phyloP scores from a whole-genome alignment of 2,797 vertebrate species.

The Pyrocephalus nanus region DNA sequence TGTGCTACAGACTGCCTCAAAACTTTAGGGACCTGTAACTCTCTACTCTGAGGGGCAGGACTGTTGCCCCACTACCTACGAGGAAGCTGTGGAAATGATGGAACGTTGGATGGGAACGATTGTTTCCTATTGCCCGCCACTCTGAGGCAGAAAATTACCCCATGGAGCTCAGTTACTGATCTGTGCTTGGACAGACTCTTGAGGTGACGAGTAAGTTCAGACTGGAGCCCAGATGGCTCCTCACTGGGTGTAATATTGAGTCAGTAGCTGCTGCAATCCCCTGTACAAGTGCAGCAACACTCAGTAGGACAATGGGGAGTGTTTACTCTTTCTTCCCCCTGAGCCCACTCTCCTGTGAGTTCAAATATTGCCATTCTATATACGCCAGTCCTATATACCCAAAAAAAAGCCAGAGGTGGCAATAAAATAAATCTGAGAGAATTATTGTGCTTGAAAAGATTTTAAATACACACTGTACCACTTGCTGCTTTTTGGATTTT shows the following conservation, averaged over 20 bases:
- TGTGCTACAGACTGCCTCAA: background rate
- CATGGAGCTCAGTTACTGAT: background rate
- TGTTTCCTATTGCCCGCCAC: background rate
- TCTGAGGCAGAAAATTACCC: background rate
- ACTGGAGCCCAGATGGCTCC: background rate
- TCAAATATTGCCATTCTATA: background rate
- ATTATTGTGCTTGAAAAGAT: background rate
- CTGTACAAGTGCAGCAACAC: background rate
- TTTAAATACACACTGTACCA: background rate
- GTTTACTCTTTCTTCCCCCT: background rate
- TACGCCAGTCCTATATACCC: background rate
- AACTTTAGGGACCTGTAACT: background rate
- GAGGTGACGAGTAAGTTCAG: accelerated
- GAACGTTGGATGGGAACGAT: too few species aligned
- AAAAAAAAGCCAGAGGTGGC: background rate
- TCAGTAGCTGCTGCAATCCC: background rate
- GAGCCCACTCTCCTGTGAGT: background rate
- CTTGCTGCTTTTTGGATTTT: background rate
- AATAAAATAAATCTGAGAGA: background rate
- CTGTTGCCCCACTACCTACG: accelerated
- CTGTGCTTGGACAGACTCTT: background rate
- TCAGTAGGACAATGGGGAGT: background rate
- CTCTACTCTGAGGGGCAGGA: background rate
- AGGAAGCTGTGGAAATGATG: background rate
- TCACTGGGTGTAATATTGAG: background rate